These are phyloP conservation scores for Scarus forsteni DNA, from an alignment of 2,797 vertebrate genomes.

Conservation along the genomic window DNA sequence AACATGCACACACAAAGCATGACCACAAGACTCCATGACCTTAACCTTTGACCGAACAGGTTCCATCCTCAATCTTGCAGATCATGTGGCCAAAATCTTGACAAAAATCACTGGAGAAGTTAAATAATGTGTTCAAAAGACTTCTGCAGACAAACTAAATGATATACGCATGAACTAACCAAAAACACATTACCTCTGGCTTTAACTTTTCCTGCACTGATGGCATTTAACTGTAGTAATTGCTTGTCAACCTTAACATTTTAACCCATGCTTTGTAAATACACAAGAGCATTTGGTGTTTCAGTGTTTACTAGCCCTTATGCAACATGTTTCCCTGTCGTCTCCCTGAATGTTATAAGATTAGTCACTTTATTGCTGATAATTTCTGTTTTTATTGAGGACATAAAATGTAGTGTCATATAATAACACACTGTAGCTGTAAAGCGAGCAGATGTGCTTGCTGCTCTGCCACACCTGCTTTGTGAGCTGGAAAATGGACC, in stretches of 20 bases:
- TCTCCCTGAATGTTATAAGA: conserved; percentile 42
- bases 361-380: conserved; percentile 54
- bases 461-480: conserved; percentile 57
- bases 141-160: too few species aligned
- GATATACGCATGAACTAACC: too few species aligned
- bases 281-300: not conserved
- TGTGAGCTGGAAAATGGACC: conserved; percentile 65
- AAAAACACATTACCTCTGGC: too few species aligned
- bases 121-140: too few species aligned
- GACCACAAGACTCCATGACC: too few species aligned
- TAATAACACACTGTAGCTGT: conserved; percentile 56
- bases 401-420: conserved; percentile 52
- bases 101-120: too few species aligned
- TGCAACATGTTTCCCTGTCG: conserved; percentile 18
- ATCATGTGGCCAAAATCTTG: too few species aligned
- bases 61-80: too few species aligned
- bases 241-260: not conserved
- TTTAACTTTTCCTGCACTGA: too few species aligned
- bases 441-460: conserved; percentile 64
- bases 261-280: not conserved
- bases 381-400: conserved; percentile 62
- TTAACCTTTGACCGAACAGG: too few species aligned
- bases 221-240: too few species aligned
- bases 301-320: conserved; percentile 17
- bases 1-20: too few species aligned